Percentiles rank a stretch among this genome's conserved stretches.
phyloP scores from a whole-genome alignment of 2,113 vertebrate species.

The Alligator sinensis region DNA sequence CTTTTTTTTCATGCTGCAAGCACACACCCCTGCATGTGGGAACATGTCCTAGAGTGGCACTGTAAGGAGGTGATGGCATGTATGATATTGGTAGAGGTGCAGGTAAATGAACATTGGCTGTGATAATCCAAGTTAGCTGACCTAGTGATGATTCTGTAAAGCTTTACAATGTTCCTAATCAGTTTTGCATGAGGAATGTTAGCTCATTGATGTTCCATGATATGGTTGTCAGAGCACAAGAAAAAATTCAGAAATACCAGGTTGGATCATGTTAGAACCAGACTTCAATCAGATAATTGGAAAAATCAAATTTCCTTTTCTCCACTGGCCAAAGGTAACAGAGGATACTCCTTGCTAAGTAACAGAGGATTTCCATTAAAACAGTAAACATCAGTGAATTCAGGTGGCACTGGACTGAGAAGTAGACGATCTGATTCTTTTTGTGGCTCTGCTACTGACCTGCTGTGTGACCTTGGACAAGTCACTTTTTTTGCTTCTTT shows the following conservation, averaged over 20 bases:
- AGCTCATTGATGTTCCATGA: neutral
- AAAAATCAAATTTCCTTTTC: neutral
- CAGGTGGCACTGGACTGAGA: neutral
- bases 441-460: neutral
- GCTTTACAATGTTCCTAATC: rapidly evolving
- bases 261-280: neutral
- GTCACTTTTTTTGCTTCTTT: rapidly evolving
- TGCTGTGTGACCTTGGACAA: neutral
- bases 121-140: no score
- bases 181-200: neutral
- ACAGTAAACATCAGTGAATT: neutral
- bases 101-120: no score
- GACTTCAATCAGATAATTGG: neutral
- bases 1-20: no score
- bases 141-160: no score
- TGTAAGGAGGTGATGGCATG: no score
- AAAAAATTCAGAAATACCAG: neutral
- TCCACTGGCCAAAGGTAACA: neutral
- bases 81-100: no score
- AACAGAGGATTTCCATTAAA: rapidly evolving
- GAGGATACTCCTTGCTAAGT: neutral
- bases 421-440: neutral
- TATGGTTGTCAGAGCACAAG: neutral
- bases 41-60: no score
- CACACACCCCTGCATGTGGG: no score